Evolutionary conservation across 2,113 vertebrate species (phyloP), one percentile per base, ranked within the genome.

Genomic region (Laticauda colubrina): DNA sequence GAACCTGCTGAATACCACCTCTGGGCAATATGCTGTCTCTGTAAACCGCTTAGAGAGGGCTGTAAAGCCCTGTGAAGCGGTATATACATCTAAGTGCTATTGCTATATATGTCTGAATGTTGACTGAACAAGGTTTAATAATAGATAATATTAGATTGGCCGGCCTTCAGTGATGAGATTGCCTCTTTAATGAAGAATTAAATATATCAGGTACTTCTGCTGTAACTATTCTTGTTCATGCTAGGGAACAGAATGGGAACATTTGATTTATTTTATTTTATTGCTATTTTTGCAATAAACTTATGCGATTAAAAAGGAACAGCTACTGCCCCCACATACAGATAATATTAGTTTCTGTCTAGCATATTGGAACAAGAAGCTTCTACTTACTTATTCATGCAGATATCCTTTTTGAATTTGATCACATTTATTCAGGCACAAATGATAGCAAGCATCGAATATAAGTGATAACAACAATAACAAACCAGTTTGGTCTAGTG

Each of bases 151-250:
- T 81, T 81, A 81, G 54, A 85, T 18, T 89, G 94, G 57, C 53
- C 3, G 3, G 39, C 89, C 29, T 23, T 88, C 64, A 39, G 34
- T 53, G n/a, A 57, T 81, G 39, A 39, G 45, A 64, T 64, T 92
- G 54, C 21, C 23, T 56, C 5, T 0, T 87, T 2, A 0, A 1
- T 75, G 85, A 7, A 54, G 90, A 59, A 45, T 45, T 93, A 4
- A 26, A 18, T 89, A 51, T 53, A 15, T 20, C 85, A 55, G 26
- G 0, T 0, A 75, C 53, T 86, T 14, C 0, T 1, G 21, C 9
- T 75, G 48, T 3, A 15, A 4, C 8, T 89, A 21, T 14, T 1
- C 10, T 3, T 24, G 0, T 2, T 24, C 21, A 59, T 1, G 2
- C 0, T 2, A 7, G 39, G 21, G 85, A 85, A 21, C 88, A 43